phyloP scores from a whole-genome alignment of 2,797 vertebrate genomes.

The Apogon hyalosoma region DNA sequence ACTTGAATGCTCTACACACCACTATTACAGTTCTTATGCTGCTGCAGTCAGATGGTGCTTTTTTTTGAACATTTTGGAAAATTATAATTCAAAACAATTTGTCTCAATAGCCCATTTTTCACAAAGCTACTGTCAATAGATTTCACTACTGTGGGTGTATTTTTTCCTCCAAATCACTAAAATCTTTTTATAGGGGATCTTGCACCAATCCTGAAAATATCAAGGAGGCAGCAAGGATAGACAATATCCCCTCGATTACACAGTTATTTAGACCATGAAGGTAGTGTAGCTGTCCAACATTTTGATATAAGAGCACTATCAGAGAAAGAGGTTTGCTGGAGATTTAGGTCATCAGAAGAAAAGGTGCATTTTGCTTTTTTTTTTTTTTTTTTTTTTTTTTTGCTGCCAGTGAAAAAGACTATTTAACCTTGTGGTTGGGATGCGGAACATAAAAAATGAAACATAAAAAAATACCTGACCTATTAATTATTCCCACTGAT shows the following conservation, averaged over 20 bases:
- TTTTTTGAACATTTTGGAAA: conserved; percentile 27
- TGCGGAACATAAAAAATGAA: neutral
- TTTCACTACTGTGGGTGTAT: neutral
- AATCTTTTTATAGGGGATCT: neutral
- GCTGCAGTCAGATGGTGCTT: conserved; percentile 2
- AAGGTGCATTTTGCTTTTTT: neutral
- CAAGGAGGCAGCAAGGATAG: conserved; percentile 10
- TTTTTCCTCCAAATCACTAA: conserved; percentile 9
- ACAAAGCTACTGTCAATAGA: neutral
- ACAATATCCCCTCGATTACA: conserved; percentile 55
- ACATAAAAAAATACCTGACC: neutral
- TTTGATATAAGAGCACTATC: conserved; percentile 4
- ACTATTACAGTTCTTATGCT: neutral
- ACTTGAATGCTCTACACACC: neutral
- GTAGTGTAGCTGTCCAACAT: conserved; percentile 14
- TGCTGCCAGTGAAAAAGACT: neutral
- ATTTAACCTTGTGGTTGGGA: neutral
- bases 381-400: neutral
- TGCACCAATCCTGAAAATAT: conserved; percentile 22
- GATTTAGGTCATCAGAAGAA: conserved; percentile 1
- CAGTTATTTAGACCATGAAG: conserved; percentile 39
- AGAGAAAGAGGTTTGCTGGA: conserved; percentile 5
- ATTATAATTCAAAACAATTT: conserved; percentile 18
- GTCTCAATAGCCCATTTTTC: neutral
- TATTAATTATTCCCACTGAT: neutral